Conservation (phyloP, 2,797 vertebrate genomes). For the Falco biarmicus region DNA sequence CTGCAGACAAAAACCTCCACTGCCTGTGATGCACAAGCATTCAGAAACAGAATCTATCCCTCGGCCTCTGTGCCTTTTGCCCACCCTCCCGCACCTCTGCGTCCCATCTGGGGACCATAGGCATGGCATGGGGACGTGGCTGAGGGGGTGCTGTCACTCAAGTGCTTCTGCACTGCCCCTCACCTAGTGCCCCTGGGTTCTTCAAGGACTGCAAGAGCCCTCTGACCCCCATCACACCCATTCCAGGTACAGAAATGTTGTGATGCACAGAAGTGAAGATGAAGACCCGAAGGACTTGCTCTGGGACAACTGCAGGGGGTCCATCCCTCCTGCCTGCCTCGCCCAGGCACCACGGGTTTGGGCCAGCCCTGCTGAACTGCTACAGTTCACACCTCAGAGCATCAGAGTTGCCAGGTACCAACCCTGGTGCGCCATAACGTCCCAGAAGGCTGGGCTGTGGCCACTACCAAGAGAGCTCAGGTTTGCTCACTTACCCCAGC, state of each 20-base stretch:
- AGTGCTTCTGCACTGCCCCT: not conserved
- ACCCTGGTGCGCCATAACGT: not conserved
- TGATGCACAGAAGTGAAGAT: not conserved
- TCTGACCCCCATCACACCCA: not conserved
- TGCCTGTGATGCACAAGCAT: not conserved
- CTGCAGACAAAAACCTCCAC: not conserved
- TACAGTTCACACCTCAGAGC: not conserved
- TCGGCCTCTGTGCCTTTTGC: not conserved
- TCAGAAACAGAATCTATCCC: not conserved
- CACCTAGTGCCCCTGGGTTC: not conserved
- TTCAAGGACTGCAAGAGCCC: not conserved
- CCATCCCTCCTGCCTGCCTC: not conserved
- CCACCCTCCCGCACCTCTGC: not conserved
- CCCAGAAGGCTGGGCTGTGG: not conserved
- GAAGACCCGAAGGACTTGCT: not conserved
- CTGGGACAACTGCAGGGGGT: not conserved
- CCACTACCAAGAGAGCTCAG: not conserved
- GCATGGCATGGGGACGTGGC: accelerated
- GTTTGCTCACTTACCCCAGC: not conserved
- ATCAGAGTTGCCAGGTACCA: not conserved
- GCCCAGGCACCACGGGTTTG: not conserved
- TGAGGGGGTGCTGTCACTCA: not conserved
- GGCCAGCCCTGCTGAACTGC: not conserved
- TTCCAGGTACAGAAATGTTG: not conserved
- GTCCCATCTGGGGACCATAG: not conserved